Evolutionary conservation across 2,888 invertebrate genomes (phyloP).

Genomic region (Embidobia sp.): DNA sequence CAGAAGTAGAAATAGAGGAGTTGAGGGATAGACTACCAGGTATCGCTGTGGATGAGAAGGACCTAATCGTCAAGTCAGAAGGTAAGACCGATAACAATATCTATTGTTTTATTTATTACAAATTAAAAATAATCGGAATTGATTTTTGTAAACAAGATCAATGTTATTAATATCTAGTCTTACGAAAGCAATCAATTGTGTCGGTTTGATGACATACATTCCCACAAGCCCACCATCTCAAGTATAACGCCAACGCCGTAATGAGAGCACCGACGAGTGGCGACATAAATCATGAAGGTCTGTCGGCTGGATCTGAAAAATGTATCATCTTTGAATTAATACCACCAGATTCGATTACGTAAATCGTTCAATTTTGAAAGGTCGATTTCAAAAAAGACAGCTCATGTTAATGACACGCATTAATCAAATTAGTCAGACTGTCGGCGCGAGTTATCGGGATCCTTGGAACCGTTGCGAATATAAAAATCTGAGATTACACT

Average conservation of each 20-base stretch:
- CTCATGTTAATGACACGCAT: constrained; percentile 68
- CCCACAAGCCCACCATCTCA: constrained; percentile 36
- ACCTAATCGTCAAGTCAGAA: constrained; percentile 74
- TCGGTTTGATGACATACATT: constrained; percentile 36
- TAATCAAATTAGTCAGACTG: constrained; percentile 70
- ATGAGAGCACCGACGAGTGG: constrained; percentile 22
- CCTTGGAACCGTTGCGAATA: constrained; percentile 57
- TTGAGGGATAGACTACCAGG: constrained; percentile 67
- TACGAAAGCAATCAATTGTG: constrained; percentile 31
- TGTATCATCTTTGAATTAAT: constrained; percentile 39
- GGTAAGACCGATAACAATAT: constrained; percentile 68
- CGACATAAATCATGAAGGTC: constrained; percentile 29
- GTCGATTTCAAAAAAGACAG: constrained; percentile 1
- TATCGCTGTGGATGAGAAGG: constrained; percentile 75
- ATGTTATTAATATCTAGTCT: constrained; percentile 10
- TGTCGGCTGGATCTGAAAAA: constrained; percentile 9
- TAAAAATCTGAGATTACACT: constrained; percentile 64
- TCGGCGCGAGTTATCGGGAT: constrained; percentile 68
- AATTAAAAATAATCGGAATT: no score
- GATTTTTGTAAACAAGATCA: constrained; percentile 22
- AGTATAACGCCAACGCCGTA: constrained; percentile 23
- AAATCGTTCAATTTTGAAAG: constrained; percentile 35
- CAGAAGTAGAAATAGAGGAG: constrained; percentile 72
- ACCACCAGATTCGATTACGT: constrained; percentile 2
- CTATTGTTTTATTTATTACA: no score